phyloP scores from a whole-genome alignment of 2,888 invertebrate genomes.

The Tenthredo amoena region DNA sequence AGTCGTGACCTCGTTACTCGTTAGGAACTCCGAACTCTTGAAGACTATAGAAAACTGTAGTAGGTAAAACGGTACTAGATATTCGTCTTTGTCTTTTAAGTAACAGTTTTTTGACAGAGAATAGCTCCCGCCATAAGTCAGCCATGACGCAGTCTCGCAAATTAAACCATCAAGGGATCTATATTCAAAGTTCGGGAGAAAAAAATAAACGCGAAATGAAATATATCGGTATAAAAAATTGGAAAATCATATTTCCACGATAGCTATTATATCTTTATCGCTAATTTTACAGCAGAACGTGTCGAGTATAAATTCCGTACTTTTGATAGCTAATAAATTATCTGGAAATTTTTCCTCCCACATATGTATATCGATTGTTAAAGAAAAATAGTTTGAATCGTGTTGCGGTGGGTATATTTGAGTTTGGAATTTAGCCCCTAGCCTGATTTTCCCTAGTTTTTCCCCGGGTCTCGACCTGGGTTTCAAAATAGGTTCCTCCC shows the following conservation, averaged over 20 bases:
- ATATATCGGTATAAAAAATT: neutral
- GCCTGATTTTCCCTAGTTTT: neutral
- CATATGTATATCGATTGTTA: neutral
- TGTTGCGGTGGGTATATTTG: neutral
- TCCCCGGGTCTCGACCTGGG: slow-evolving; percentile 21
- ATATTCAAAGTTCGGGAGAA: neutral
- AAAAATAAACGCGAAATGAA: neutral
- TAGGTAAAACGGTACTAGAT: neutral
- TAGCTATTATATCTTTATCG: neutral
- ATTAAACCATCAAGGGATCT: neutral
- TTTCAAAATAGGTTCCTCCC: slow-evolving; percentile 60
- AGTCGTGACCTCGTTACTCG: slow-evolving; percentile 12
- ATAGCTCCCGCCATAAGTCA: neutral
- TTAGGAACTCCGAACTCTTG: neutral
- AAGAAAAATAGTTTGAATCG: neutral
- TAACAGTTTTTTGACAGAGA: neutral
- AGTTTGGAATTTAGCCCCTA: neutral
- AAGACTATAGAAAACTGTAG: neutral
- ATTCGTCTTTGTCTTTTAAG: neutral
- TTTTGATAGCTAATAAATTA: neutral
- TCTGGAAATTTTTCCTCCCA: neutral
- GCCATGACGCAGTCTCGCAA: neutral
- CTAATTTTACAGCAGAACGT: neutral
- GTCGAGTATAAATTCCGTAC: neutral
- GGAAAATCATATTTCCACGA: neutral